Conservation (phyloP, 2,888 invertebrate species). For the Xylota sylvarum region DNA sequence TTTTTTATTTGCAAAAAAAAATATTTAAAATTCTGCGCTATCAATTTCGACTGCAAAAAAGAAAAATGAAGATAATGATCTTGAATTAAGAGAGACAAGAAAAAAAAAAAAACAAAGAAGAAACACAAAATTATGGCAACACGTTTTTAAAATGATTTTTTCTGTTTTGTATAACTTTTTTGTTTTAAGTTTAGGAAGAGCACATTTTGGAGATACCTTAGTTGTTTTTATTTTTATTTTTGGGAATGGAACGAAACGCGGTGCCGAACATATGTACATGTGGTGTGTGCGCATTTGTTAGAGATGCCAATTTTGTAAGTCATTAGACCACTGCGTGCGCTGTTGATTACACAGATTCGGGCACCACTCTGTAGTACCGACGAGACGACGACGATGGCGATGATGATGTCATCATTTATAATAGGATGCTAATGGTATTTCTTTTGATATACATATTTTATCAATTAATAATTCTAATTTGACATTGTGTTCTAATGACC, state of each 20-base stretch:
- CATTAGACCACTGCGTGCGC: conserved; percentile 37
- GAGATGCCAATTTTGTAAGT: conserved; percentile 31
- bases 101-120: conserved; percentile 19
- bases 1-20: conserved; percentile 38
- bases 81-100: conserved; percentile 47
- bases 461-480: conserved; percentile 53
- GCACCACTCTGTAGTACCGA: not conserved
- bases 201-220: conserved; percentile 61
- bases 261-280: too few relatives aligned
- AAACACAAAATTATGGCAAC: conserved; percentile 66
- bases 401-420: conserved; percentile 18
- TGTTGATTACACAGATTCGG: conserved; percentile 26
- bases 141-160: conserved; percentile 45
- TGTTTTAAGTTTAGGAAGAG: conserved; percentile 26
- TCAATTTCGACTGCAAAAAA: conserved; percentile 65
- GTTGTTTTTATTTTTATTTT: not conserved
- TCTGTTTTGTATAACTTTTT: conserved; percentile 17
- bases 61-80: conserved; percentile 61
- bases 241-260: not conserved
- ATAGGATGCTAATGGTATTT: conserved; percentile 39
- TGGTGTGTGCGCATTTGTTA: conserved; percentile 13
- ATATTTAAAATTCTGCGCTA: conserved; percentile 52
- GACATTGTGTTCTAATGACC: conserved; percentile 43
- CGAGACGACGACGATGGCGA: not conserved
- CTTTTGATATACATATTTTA: conserved; percentile 45